Conservation (phyloP, 2,797 vertebrate genomes). For the Lagorchestes hirsutus region DNA sequence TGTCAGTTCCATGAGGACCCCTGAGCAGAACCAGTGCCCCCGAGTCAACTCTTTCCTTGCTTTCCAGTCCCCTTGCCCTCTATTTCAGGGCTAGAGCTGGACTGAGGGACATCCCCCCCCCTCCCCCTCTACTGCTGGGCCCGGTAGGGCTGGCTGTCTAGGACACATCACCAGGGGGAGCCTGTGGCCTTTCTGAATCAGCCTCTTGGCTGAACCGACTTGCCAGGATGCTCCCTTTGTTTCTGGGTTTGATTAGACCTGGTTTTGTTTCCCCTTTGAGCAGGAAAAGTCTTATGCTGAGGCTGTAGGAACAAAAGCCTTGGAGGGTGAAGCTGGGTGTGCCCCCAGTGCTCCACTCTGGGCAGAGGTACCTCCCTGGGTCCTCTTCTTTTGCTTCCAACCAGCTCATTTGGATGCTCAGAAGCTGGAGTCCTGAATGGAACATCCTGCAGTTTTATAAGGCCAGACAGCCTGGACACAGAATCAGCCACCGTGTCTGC, state of each 20-base stretch:
- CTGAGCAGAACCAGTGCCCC: neutral
- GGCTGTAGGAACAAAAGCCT: neutral
- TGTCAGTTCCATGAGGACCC: neutral
- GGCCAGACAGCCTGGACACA: neutral
- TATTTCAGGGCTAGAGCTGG: neutral
- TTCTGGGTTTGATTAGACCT: constrained; percentile 47
- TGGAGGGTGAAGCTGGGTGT: neutral
- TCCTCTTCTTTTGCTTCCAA: neutral
- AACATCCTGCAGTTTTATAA: neutral
- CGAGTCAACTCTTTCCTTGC: neutral
- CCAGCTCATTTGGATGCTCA: neutral
- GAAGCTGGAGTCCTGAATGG: neutral
- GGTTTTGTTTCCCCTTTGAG: constrained; percentile 61
- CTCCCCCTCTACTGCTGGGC: neutral
- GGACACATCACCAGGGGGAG: constrained; percentile 75
- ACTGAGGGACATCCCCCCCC: no score
- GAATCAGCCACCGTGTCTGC: neutral
- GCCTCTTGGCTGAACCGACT: neutral
- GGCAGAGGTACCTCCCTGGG: neutral
- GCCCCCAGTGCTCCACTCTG: neutral
- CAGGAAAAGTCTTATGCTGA: constrained; percentile 37
- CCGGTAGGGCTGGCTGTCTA: neutral
- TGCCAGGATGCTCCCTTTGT: constrained; percentile 32
- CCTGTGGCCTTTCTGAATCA: constrained; percentile 68
- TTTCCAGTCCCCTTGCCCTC: neutral